phyloP scores from a whole-genome alignment of 2,888 invertebrate species.

The Meiosimyza platycephala region DNA sequence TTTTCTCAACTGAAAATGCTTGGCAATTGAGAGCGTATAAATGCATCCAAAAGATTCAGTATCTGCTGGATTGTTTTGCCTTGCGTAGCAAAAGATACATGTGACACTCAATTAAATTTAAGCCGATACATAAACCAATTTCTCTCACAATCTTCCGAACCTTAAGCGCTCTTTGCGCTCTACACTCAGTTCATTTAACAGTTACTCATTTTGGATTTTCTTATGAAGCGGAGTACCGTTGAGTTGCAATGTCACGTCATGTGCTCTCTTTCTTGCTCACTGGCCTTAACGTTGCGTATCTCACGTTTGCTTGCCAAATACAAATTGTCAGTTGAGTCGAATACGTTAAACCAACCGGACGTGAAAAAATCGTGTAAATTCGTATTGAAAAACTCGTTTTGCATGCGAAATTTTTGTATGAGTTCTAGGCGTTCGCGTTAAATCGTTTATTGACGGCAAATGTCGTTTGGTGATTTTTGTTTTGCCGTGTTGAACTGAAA shows the following conservation, averaged over 20 bases:
- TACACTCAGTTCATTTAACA: not conserved
- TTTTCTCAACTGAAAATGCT: not conserved
- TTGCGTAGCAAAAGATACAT: too few relatives aligned
- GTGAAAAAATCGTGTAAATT: conserved; percentile 15
- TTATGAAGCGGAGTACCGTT: not conserved
- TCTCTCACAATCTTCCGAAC: not conserved
- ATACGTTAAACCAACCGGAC: conserved; percentile 54
- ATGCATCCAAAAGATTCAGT: not conserved
- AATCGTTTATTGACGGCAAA: conserved; percentile 25
- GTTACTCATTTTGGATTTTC: not conserved
- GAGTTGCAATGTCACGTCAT: not conserved
- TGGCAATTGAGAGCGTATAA: not conserved
- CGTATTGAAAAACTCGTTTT: conserved; percentile 27
- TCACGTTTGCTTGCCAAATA: not conserved
- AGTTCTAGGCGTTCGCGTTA: conserved; percentile 10
- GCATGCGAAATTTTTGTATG: conserved; percentile 12
- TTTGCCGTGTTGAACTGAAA: not conserved
- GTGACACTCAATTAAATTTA: not conserved
- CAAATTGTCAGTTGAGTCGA: conserved; percentile 54
- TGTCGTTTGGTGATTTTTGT: not conserved
- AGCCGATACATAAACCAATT: conserved; percentile 17
- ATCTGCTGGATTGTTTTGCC: not conserved
- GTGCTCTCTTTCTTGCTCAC: conserved; percentile 9
- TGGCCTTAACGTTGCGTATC: not conserved
- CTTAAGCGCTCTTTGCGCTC: not conserved